Evolutionary conservation across 1,140 invertebrate species (phyloP), one percentile per base, ranked within the genome.

Genomic region (Oreohelix idahoensis): DNA sequence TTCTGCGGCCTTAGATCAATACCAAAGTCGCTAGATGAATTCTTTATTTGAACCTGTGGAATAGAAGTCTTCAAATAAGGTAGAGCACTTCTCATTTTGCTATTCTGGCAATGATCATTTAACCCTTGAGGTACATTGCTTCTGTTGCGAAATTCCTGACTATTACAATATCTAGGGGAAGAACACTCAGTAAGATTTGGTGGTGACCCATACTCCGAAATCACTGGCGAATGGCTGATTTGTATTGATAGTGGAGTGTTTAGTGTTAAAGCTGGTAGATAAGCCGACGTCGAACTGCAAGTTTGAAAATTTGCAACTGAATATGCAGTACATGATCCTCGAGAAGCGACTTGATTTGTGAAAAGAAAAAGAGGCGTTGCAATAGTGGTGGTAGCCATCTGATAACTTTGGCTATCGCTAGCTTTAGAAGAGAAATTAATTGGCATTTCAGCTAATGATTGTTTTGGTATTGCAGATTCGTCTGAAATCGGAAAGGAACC

Each of bases 201-300:
- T 23, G 76, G 76, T 4, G 76, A 78, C 35, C 76, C 76, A 49
- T 78, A 78, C 26, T 78, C 76, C 8, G 76, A 78, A 23, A 58
- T 58, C 10, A 0, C 51, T 29, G 76, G 76, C 5, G 76, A 78
- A 35, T 29, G n/a, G 15, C 49, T 8, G n/a, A 78, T 78, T 23
- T 53, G 76, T 29, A 78, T 78, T 32, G 76, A 78, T 49, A 78
- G 29, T 15, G 76, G 76, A 8, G 45, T 78, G 49, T 53, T 58
- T 26, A 78, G 17, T 29, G 32, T 53, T 29, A 36, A n/a, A 23
- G 53, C 20, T 15, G 53, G 53, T 20, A 58, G 53, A 23, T 58
- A 58, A 15, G 23, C 53, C 53, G 53, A 58, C 20, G 53, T n/a
- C 2, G 26, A 23, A 58, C 10, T 58, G 20, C 53, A 58, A 23